These are phyloP conservation scores for Turnix velox DNA, from an alignment of 2,113 vertebrate species.

Conservation along the genomic window DNA sequence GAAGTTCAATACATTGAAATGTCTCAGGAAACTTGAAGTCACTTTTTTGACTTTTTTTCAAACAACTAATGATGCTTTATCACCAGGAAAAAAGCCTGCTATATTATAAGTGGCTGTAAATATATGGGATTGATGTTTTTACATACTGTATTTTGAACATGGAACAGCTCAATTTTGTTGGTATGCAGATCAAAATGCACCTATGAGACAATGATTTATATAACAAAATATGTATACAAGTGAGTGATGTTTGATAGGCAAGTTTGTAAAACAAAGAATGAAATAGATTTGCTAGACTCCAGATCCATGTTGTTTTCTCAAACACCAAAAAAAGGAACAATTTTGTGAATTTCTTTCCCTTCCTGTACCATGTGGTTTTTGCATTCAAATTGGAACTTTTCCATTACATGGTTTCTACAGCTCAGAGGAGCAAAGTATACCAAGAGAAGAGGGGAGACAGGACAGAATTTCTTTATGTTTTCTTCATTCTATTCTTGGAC, in stretches of 20 bases:
- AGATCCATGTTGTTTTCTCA: not conserved
- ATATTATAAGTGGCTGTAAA: not conserved
- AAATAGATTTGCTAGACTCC: not conserved
- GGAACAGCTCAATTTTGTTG: not conserved
- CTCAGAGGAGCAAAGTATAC: not conserved
- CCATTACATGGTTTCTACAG: not conserved
- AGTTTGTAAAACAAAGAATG: not conserved
- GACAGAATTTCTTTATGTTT: not conserved
- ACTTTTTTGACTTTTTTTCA: not conserved
- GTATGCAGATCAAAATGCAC: not conserved
- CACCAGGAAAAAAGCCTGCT: not conserved
- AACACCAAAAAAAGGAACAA: not conserved
- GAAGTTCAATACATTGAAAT: not conserved
- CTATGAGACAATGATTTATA: not conserved
- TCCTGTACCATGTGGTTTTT: not conserved
- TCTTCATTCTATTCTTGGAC: not conserved
- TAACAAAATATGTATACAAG: rapidly evolving
- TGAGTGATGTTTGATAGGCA: not conserved
- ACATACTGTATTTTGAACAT: not conserved
- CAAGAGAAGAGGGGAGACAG: not conserved
- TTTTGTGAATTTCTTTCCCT: not conserved
- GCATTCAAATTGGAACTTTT: not conserved
- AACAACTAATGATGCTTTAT: not conserved
- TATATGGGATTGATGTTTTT: not conserved
- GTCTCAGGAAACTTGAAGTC: not conserved